Evolutionary conservation across 1,140 invertebrate species (phyloP), one percentile per base, ranked within the genome.

Genomic region (Achatina immaculata): DNA sequence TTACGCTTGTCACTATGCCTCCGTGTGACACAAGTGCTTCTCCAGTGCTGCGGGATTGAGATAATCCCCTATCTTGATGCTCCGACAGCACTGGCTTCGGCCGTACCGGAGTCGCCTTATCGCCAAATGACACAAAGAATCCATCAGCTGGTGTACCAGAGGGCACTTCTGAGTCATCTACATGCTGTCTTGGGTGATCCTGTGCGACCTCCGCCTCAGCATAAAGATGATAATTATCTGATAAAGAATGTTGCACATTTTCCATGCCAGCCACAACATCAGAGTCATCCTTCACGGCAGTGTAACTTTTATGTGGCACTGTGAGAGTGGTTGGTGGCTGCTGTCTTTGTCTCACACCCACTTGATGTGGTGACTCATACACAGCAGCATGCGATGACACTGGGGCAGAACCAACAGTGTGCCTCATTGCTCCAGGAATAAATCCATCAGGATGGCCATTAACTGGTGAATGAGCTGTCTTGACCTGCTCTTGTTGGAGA

Each of bases 71-170:
- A 11, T 4, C 51, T 21, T 4, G 14, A n/a, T 6, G 51, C 51
- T 55, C 51, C 21, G 14, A 14, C 14, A n/a, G 51, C n/a, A 3
- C 4, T 24, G 24, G 81, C 38, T 96, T 95, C 0, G 96, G 83
- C 40, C 96, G 95, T 0, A 96, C 95, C 86, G 96, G 93, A 78
- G 83, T 74, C 68, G 96, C 95, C 88, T 95, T 94, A 55, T n/a
- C n/a, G 88, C 97, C 96, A 89, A 98, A 97, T 34, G 96, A 96
- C 88, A 98, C 97, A 90, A 98, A 97, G 92, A 98, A 98, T n/a
- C 96, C 96, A 92, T 96, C 77, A 7, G 40, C 2, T 48, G 51
- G 51, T 55, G n/a, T n/a, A n/a, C n/a, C n/a, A 55, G 51, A 55
- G 19, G n/a, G 45, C 45, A 55, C 51, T 21, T 55, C 51, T 55